Percentiles rank a stretch among this genome's conserved stretches.
Evolutionary conservation across 2,113 vertebrate species (phyloP).

Genomic region (Struthio camelus): DNA sequence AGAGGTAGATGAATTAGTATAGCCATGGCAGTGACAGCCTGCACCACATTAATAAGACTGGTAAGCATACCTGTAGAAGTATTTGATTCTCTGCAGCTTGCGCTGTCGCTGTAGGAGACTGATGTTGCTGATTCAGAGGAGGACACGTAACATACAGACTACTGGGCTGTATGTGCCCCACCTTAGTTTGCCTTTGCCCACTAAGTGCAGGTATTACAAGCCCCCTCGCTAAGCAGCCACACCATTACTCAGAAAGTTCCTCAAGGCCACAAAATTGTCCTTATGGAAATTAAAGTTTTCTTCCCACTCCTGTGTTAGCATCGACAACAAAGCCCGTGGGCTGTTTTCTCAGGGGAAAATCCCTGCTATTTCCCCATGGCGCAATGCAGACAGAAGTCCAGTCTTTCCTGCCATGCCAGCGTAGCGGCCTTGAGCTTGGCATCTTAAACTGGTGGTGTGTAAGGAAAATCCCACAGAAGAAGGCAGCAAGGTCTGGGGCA

Average conservation of each 20-base stretch:
- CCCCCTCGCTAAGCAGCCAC: background rate
- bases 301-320: background rate
- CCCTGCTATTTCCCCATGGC: background rate
- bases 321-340: background rate
- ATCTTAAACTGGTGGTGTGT: background rate
- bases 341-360: background rate
- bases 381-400: rapidly evolving
- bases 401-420: background rate
- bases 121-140: background rate
- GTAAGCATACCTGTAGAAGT: background rate
- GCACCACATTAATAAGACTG: background rate
- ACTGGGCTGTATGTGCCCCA: background rate
- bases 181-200: background rate
- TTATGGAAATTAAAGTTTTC: background rate
- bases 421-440: background rate
- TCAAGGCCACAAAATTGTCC: background rate
- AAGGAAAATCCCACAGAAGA: background rate
- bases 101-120: background rate
- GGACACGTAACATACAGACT: background rate
- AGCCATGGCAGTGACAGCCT: background rate
- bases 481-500: background rate
- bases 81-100: background rate
- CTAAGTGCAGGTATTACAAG: background rate
- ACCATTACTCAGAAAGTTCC: background rate
- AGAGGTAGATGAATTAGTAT: background rate